phyloP scores from a whole-genome alignment of 2,797 vertebrate genomes.

The Enteromius argenteus region DNA sequence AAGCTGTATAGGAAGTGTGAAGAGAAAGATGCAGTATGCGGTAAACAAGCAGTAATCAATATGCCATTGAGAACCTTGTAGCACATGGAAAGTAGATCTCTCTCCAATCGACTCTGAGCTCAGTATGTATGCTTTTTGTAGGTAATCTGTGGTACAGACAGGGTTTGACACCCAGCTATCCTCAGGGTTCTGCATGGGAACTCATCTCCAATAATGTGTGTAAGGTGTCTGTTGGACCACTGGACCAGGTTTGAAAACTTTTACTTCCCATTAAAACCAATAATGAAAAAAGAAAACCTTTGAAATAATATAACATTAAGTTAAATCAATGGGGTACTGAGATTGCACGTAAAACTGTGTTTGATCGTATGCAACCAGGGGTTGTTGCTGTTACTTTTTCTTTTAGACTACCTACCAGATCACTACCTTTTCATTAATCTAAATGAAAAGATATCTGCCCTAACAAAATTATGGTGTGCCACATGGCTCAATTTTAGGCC shows the following conservation, averaged over 20 bases:
- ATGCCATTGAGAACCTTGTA: neutral
- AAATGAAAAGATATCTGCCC: neutral
- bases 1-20: neutral
- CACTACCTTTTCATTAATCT: neutral
- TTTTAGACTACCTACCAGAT: neutral
- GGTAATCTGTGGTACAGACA: slow-evolving; percentile 96
- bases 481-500: slow-evolving; percentile 14
- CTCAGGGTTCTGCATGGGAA: slow-evolving; percentile 93
- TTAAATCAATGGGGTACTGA: neutral
- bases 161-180: slow-evolving; percentile 94
- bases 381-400: neutral
- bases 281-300: too few species aligned
- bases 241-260: slow-evolving; percentile 88
- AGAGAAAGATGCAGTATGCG: neutral
- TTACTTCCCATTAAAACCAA: neutral
- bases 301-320: neutral
- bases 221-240: slow-evolving; percentile 90
- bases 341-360: neutral
- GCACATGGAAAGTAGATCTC: neutral
- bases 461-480: neutral
- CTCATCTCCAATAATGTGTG: slow-evolving; percentile 93
- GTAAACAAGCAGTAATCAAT: neutral
- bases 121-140: slow-evolving; percentile 60
- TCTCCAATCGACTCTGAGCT: neutral
- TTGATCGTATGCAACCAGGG: neutral